These are phyloP conservation scores for Ochotona princeps DNA, from an alignment of 2,113 vertebrate genomes.

Conservation along the genomic window DNA sequence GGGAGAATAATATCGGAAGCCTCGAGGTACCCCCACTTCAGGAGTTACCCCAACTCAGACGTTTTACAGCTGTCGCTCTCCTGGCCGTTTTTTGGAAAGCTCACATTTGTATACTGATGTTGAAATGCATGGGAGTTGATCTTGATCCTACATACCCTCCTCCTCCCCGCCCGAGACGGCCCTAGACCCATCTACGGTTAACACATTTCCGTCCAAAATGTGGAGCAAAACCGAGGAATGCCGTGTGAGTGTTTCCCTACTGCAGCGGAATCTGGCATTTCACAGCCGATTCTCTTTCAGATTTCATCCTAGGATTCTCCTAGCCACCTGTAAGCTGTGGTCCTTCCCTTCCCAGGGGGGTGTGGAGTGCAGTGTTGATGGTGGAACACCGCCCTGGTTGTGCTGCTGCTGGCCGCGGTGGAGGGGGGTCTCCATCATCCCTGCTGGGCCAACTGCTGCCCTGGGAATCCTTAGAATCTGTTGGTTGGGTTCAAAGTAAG, in stretches of 20 bases:
- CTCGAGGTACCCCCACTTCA: not conserved
- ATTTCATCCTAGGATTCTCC: not conserved
- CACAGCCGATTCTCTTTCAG: not conserved
- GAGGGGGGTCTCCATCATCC: not conserved
- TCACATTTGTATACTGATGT: not conserved
- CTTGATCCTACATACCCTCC: not conserved
- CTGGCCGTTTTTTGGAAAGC: not conserved
- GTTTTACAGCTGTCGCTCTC: not conserved
- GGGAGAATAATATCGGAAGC: not conserved
- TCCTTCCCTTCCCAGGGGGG: not conserved
- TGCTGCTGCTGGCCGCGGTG: not conserved
- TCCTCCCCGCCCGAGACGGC: not conserved
- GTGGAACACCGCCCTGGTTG: not conserved
- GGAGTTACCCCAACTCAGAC: not conserved
- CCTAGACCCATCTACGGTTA: not conserved
- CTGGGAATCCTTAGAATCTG: not conserved
- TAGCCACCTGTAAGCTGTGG: conserved; percentile 4
- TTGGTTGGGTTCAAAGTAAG: not conserved
- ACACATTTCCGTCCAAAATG: not conserved
- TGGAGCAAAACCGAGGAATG: not conserved
- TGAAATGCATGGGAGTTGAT: not conserved
- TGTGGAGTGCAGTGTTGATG: not conserved
- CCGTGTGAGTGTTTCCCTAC: not conserved
- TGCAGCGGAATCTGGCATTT: not conserved
- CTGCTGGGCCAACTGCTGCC: not conserved